These are phyloP conservation scores for Pachycephala philippinensis DNA, from an alignment of 2,113 vertebrate genomes.

Conservation along the genomic window DNA sequence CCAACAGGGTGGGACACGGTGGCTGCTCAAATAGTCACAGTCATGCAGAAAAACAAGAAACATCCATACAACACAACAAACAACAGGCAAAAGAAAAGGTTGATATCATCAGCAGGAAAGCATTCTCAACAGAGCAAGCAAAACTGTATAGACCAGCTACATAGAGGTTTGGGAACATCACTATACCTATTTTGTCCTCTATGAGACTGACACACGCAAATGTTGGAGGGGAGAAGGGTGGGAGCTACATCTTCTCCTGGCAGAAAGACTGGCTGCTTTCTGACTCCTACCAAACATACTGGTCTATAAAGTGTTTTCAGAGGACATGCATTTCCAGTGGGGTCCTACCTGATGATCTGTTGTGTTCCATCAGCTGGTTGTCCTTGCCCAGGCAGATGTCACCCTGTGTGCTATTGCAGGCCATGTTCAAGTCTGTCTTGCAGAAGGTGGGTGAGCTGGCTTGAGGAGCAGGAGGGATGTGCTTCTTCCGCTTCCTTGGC, in stretches of 20 bases:
- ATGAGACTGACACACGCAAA: constrained; percentile 56
- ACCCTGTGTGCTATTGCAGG: constrained; percentile 91
- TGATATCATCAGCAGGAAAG: constrained; percentile 72
- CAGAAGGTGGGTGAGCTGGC: constrained; percentile 88
- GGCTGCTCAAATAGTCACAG: constrained; percentile 67
- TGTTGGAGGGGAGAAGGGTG: constrained; percentile 38
- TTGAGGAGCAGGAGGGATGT: constrained; percentile 89
- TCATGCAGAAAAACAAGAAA: constrained; percentile 74
- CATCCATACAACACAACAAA: constrained; percentile 70
- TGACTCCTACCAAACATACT: constrained; percentile 57
- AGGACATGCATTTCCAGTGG: constrained; percentile 63
- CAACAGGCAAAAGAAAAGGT: constrained; percentile 77
- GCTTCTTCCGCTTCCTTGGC: constrained; percentile 95
- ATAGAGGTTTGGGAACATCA: constrained; percentile 45
- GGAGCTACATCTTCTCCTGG: constrained; percentile 54
- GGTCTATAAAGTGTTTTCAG: constrained; percentile 62
- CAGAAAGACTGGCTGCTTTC: constrained; percentile 59
- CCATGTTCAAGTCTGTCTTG: constrained; percentile 89
- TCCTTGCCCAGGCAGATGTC: constrained; percentile 87
- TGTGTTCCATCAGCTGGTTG: constrained; percentile 83
- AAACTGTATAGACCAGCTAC: constrained; percentile 73
- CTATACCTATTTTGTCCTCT: constrained; percentile 48
- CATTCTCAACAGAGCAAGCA: constrained; percentile 69
- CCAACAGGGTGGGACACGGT: constrained; percentile 67
- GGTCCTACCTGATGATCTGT: constrained; percentile 89